Conservation (phyloP, 2,797 vertebrate species). For the Takifugu ocellatus region DNA sequence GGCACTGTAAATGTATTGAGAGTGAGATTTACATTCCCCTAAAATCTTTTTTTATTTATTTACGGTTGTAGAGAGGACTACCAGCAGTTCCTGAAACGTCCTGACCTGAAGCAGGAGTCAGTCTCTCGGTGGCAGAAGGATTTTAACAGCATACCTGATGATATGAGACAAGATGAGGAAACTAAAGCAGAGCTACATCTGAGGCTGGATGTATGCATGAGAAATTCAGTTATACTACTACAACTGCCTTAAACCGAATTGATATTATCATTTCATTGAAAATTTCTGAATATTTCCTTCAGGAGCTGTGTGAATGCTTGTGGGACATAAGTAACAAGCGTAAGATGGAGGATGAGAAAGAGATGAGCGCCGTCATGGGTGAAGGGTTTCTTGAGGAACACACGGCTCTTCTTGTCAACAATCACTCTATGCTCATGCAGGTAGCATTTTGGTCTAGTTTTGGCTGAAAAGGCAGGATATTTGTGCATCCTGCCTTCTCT, state of each 20-base stretch:
- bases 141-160: constrained; percentile 83
- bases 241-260: neutral
- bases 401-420: constrained; percentile 74
- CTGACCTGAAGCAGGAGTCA: constrained; percentile 87
- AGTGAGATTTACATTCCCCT: no score
- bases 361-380: constrained; percentile 70
- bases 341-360: constrained; percentile 81
- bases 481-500: neutral
- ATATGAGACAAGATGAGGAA: constrained; percentile 85
- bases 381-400: constrained; percentile 82
- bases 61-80: constrained; percentile 20
- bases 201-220: no score
- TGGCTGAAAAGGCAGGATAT: neutral
- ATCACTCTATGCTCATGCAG: constrained; percentile 86
- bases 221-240: neutral
- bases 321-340: constrained; percentile 86
- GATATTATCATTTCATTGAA: neutral
- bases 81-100: constrained; percentile 78
- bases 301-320: constrained; percentile 85
- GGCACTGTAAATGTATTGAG: no score
- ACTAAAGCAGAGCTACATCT: constrained; percentile 71
- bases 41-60: no score
- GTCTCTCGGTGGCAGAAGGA: constrained; percentile 87
- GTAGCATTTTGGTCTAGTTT: constrained; percentile 38
- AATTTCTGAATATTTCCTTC: constrained; percentile 1